These are phyloP conservation scores for Artemia franciscana DNA, from an alignment of 1,140 invertebrate genomes.

Conservation along the genomic window DNA sequence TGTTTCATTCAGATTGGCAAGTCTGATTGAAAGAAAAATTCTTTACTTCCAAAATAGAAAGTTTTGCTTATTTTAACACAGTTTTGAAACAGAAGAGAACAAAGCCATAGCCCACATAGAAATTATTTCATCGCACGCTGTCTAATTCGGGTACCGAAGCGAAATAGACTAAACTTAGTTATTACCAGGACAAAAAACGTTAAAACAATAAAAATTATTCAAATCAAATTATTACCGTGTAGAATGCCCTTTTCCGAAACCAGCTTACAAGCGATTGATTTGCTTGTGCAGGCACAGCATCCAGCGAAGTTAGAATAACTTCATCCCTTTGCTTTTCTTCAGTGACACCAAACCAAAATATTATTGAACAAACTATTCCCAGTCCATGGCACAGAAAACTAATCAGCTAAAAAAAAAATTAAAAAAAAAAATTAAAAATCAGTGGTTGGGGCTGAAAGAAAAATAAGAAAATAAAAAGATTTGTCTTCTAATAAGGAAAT, in stretches of 20 bases:
- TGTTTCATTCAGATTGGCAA: no score
- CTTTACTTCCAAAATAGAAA: no score
- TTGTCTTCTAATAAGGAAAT: no score
- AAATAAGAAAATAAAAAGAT: no score
- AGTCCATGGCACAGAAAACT: not conserved
- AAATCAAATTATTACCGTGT: not conserved
- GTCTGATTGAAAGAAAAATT: no score
- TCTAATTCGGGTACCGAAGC: not conserved
- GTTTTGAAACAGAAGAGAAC: not conserved
- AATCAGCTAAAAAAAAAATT: not conserved
- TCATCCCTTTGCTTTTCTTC: not conserved
- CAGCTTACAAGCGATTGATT: slow-evolving; percentile 32
- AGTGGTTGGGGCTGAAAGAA: no score
- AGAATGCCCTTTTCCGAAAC: slow-evolving; percentile 31
- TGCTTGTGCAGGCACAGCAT: not conserved
- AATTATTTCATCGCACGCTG: not conserved
- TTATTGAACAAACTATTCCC: not conserved
- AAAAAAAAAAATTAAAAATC: no score
- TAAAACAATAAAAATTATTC: no score
- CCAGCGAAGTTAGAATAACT: not conserved
- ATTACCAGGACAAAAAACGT: no score
- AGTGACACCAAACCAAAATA: not conserved
- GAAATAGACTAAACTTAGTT: no score
- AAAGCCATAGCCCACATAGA: not conserved
- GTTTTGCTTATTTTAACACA: not conserved